Percentiles rank a stretch among this genome's conserved stretches.
Conservation (phyloP, 2,797 vertebrate genomes). For the Gallinago stenura region DNA sequence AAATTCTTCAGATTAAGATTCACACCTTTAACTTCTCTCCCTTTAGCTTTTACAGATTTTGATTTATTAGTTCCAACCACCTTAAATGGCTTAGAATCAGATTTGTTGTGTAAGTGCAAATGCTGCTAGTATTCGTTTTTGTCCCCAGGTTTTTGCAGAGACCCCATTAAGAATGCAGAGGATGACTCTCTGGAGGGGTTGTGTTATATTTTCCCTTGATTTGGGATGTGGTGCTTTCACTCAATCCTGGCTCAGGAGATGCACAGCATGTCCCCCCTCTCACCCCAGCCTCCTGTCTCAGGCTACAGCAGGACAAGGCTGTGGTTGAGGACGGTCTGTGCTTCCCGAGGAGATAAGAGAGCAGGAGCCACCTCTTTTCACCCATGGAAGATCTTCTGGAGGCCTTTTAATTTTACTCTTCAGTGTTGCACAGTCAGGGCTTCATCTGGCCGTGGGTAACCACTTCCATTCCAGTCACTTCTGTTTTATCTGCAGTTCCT, state of each 20-base stretch:
- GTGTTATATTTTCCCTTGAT: neutral
- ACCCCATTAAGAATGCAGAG: neutral
- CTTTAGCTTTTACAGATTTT: neutral
- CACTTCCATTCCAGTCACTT: neutral
- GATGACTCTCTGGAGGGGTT: accelerated
- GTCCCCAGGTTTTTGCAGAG: neutral
- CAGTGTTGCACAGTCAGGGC: neutral
- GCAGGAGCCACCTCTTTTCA: neutral
- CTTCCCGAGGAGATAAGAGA: neutral
- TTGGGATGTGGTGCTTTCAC: neutral
- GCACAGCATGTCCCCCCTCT: neutral
- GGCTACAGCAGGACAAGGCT: neutral
- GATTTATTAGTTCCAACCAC: neutral
- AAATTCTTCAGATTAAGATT: neutral
- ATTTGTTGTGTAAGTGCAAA: neutral
- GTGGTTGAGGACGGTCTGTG: neutral
- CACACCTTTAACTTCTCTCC: neutral
- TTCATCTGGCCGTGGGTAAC: neutral
- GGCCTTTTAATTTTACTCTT: neutral
- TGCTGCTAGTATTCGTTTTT: neutral
- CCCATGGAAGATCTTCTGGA: neutral
- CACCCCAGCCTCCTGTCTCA: neutral
- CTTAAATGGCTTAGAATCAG: neutral
- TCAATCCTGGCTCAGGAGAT: neutral
- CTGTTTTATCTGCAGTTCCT: neutral